Evolutionary conservation across 2,888 invertebrate genomes (phyloP), one percentile per base, ranked within the genome.

Genomic region (Monopis laevigella): DNA sequence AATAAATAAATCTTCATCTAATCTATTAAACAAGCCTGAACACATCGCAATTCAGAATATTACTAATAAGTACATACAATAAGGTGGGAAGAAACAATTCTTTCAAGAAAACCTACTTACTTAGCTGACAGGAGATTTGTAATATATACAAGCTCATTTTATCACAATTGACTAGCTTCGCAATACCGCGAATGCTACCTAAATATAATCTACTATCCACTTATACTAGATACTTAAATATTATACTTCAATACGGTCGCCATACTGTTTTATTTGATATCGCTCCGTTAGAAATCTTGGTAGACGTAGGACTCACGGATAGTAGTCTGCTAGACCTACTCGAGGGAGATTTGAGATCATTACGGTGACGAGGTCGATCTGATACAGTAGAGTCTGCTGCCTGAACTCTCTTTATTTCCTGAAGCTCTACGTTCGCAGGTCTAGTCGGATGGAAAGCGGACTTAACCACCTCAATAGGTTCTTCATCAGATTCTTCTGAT

Each of bases 391-490:
- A 82, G 59, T 87, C 85, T 0, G 86, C 84, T 40, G 84, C 84
- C 50, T 84, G 83, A 2, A 73, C 71, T 50, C 73, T 66, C 56
- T 73, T 75, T 68, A 81, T 72, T 55, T 81, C 82, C 50, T 84
- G 84, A 19, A 85, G 56, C 48, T 84, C 72, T 2, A 84, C 69
- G 51, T 81, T 85, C 45, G 84, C 85, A 0, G 85, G 84, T 47
- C 83, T 73, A 40, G 87, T 86, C 14, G 88, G 88, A 38, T 87
- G 86, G 64, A 88, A 90, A 2, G 89, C 89, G 0, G 89, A 89
- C 53, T 87, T 88, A 0, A 89, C 89, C 16, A 89, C 89, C 55
- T 89, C 89, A 52, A 89, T 89, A 43, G 86, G 86, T 55, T 88
- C 88, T 44, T 89, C 88, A 35, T 88, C 88, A 1, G 87, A 87